Conservation (phyloP, 2,888 invertebrate species). For the Leptopilina myrica region DNA sequence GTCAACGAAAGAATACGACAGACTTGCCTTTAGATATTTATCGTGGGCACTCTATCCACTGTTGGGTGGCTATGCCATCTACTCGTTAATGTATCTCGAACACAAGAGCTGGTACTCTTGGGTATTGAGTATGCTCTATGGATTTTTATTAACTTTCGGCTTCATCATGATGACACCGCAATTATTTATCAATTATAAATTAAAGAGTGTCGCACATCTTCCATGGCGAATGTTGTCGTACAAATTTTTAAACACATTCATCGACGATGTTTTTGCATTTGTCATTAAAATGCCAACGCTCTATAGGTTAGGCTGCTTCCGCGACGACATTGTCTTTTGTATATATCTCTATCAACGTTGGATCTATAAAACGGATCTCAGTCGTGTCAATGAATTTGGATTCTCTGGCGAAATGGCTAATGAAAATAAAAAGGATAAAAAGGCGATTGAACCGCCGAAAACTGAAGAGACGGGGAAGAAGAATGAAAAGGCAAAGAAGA, state of each 20-base stretch:
- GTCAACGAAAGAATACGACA: conserved; percentile 95
- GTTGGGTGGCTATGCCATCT: conserved; percentile 93
- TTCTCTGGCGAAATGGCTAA: conserved; percentile 94
- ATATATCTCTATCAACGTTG: conserved; percentile 99
- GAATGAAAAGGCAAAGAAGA: conserved; percentile 63
- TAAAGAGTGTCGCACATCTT: conserved; percentile 99
- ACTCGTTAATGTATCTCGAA: conserved; percentile 96
- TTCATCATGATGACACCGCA: conserved; percentile 99
- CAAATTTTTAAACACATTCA: conserved; percentile 99
- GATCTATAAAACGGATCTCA: conserved; percentile 98
- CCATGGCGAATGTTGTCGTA: conserved; percentile 99
- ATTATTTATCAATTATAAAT: conserved; percentile 98
- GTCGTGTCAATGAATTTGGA: conserved; percentile 98
- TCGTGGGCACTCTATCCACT: conserved; percentile 98
- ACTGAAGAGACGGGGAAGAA: conserved; percentile 55
- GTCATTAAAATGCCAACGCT: conserved; percentile 99
- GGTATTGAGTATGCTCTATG: conserved; percentile 96
- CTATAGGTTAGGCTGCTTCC: conserved; percentile 98
- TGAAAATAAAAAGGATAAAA: conserved; percentile 67
- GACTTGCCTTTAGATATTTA: conserved; percentile 94
- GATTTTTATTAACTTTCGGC: conserved; percentile 98
- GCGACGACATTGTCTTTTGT: conserved; percentile 99
- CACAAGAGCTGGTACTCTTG: conserved; percentile 99
- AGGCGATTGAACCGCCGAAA: conserved; percentile 54
- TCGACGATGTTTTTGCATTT: conserved; percentile 99